Conservation (phyloP, 2,888 invertebrate species). For the Eristalis intricaria region DNA sequence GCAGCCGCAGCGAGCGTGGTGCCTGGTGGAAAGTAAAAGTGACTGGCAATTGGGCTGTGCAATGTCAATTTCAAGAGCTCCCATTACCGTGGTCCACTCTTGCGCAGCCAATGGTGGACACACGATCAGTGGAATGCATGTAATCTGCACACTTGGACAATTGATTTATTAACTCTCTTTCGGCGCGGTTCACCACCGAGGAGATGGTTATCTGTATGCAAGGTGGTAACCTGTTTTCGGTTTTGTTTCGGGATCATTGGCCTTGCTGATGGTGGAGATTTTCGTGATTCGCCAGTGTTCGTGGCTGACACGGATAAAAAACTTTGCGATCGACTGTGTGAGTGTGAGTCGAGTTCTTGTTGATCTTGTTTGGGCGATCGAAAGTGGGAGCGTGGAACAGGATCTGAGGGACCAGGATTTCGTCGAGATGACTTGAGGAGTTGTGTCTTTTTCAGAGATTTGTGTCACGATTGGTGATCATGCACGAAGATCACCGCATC, state of each 20-base stretch:
- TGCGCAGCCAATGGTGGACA: background rate
- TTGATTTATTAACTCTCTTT: background rate
- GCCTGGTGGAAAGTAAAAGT: slow-evolving; percentile 59
- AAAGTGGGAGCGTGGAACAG: background rate
- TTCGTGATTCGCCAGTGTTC: background rate
- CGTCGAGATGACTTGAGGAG: too few species aligned
- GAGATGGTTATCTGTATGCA: background rate
- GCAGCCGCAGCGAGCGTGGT: background rate
- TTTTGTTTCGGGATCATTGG: background rate
- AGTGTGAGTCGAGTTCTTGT: background rate
- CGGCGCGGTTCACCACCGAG: background rate
- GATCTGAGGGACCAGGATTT: too few species aligned
- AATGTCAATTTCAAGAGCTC: slow-evolving; percentile 47
- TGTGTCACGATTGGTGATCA: too few species aligned
- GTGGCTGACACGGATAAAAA: background rate
- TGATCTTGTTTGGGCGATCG: background rate
- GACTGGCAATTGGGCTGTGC: slow-evolving; percentile 20
- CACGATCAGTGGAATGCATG: background rate
- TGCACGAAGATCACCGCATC: too few species aligned
- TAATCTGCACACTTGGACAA: slow-evolving; percentile 1
- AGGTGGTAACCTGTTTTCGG: background rate
- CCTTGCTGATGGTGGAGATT: background rate
- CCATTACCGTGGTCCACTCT: background rate
- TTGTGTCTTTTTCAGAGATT: too few species aligned
- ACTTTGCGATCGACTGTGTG: background rate